Evolutionary conservation across 2,797 vertebrate species (phyloP), one percentile per base, ranked within the genome.

Genomic region (Bovichtus diacanthus): DNA sequence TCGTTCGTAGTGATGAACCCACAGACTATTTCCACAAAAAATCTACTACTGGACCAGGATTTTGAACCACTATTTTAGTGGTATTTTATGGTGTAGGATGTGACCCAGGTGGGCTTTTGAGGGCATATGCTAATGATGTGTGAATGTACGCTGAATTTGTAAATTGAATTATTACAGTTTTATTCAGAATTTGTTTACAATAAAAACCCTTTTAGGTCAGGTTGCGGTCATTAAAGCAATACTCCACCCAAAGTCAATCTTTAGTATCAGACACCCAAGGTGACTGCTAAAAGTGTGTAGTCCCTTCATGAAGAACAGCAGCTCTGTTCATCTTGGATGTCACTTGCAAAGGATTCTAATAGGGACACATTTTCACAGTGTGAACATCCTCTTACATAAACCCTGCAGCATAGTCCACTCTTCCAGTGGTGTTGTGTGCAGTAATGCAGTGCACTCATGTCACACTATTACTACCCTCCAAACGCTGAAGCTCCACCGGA

Each of bases 21-120:
- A 31, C 18, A 19, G 23, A 53, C 19, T 39, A 12, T 27, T 58
- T 16, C 23, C 31, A 15, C 31, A n/a, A 34, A 34, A 15, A 21
- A 4, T 38, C n/a, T 12, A 38, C 34, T 38, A 21, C 15, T 38
- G 31, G 39, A 43, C 23, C 5, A 5, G 16, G 15, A 19, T 41
- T 44, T 43, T 31, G 6, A 39, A 39, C 55, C 6, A 21, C 27
- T 21, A 31, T n/a, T n/a, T n/a, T n/a, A n/a, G n/a, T n/a, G n/a
- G 15, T 10, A 16, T 60, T 41, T n/a, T n/a, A 12, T n/a, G 36
- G 12, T 60, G 19, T 9, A 15, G 19, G 23, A 31, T 67, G 25
- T 27, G 49, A 41, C 49, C 36, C 64, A 67, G 67, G 49, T 67
- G 64, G 49, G 49, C 50, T 46, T 54, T 18, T 12, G 9, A 38